A percentile compares a stretch with the other conserved stretches of the same genome.
Evolutionary conservation across 2,113 vertebrate species (phyloP).

Genomic region (Herpailurus yagouaroundi): DNA sequence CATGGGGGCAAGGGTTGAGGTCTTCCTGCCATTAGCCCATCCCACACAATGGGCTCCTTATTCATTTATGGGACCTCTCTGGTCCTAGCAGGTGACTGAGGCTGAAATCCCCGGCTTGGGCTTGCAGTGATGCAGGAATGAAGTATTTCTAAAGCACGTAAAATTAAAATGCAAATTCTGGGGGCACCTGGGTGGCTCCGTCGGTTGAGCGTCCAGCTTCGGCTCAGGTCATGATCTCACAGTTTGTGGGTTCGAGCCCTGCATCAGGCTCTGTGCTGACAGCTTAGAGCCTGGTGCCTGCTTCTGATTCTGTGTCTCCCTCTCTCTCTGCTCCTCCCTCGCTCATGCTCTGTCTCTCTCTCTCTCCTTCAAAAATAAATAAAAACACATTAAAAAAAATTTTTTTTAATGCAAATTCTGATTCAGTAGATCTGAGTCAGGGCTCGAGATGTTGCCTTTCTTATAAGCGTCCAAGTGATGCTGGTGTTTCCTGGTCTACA

Average conservation of each 20-base stretch:
- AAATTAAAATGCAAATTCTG: neutral
- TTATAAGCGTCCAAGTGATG: neutral
- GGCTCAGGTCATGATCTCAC: no score
- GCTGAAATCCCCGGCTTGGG: neutral
- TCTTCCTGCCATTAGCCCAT: neutral
- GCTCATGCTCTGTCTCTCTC: no score
- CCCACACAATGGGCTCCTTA: neutral
- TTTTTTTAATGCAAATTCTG: neutral
- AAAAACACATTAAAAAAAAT: no score
- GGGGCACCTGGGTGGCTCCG: no score
- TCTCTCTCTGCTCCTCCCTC: no score
- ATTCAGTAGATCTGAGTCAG: neutral
- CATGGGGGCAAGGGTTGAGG: neutral
- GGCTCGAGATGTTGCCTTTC: neutral
- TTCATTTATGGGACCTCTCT: neutral
- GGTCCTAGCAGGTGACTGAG: neutral
- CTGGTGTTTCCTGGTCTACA: neutral
- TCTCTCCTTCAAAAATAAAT: no score
- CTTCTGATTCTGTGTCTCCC: no score
- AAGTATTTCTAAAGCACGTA: neutral
- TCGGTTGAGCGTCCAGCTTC: no score
- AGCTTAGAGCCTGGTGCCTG: no score
- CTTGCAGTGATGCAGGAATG: neutral
- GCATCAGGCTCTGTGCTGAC: no score
- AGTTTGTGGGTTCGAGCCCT: no score